Evolutionary conservation across 2,888 invertebrate species (phyloP).

Genomic region (Antitype chi): DNA sequence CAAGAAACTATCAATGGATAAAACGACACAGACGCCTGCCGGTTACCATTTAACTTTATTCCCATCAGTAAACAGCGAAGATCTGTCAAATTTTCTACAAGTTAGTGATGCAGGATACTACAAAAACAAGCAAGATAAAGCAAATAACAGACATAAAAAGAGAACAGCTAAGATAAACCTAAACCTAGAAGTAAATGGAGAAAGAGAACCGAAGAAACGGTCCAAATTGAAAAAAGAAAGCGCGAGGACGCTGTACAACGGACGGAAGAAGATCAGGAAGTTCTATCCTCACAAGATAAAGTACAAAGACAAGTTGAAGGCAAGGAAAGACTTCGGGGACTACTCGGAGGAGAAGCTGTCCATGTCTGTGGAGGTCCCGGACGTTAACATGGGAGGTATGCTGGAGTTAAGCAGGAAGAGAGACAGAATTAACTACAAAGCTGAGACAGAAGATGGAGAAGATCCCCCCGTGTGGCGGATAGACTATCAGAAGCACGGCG

Average conservation of each 20-base stretch:
- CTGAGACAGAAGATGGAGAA: conserved; percentile 71
- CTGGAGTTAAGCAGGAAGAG: conserved; percentile 24
- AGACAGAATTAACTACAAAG: conserved; percentile 70
- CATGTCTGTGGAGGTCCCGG: conserved; percentile 81
- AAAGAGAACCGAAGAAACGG: conserved; percentile 49
- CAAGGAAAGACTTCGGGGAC: conserved; percentile 71
- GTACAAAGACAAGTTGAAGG: conserved; percentile 77
- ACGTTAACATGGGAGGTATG: conserved; percentile 61
- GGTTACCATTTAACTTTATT: conserved; percentile 74
- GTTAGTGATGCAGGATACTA: conserved; percentile 71
- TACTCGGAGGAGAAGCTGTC: conserved; percentile 81
- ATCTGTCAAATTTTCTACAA: conserved; percentile 79
- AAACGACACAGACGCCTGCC: conserved; percentile 71
- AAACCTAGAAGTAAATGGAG: conserved; percentile 29
- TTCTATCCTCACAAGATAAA: conserved; percentile 88
- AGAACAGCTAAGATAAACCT: conserved; percentile 19
- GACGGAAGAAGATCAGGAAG: conserved; percentile 82
- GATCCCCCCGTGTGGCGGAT: conserved; percentile 84
- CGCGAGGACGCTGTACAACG: conserved; percentile 71
- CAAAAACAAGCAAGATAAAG: conserved; percentile 51
- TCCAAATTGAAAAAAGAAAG: conserved; percentile 62
- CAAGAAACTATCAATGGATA: conserved; percentile 76
- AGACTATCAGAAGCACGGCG: conserved; percentile 86
- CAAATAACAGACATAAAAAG: conserved; percentile 50
- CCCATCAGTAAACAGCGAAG: conserved; percentile 81